Percentiles rank a stretch among this genome's conserved stretches.
Evolutionary conservation across 2,113 vertebrate species (phyloP).

Genomic region (Balaeniceps rex): DNA sequence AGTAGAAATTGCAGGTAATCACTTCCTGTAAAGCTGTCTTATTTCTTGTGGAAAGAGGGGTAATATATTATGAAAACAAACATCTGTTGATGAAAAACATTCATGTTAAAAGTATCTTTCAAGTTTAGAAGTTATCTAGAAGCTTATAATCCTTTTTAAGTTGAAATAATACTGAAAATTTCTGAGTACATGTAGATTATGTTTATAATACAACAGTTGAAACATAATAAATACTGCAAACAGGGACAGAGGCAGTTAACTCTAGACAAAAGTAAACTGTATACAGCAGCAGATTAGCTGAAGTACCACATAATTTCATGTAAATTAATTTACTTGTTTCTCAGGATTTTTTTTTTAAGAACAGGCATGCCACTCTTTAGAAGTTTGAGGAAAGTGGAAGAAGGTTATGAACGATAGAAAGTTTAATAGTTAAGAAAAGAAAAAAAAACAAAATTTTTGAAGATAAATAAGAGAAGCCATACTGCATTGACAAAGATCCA

Average conservation of each 20-base stretch:
- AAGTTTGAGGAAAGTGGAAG: background rate
- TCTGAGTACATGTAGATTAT: background rate
- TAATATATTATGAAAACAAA: background rate
- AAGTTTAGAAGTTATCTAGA: background rate
- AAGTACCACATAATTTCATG: background rate
- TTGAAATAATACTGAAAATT: background rate
- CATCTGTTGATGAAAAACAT: background rate
- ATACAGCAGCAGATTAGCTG: background rate
- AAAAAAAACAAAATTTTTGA: accelerated
- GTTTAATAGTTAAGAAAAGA: background rate
- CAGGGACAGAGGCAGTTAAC: background rate
- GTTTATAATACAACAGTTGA: background rate
- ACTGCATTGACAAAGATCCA: background rate
- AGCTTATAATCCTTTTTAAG: background rate
- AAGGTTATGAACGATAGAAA: background rate
- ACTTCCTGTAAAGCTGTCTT: background rate
- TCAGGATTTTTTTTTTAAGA: background rate
- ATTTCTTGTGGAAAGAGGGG: background rate
- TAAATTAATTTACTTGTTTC: background rate
- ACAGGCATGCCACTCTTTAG: background rate
- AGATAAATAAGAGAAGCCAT: background rate
- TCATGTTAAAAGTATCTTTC: background rate
- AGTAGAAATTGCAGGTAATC: background rate
- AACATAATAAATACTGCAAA: background rate
- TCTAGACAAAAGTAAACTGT: background rate